Conservation (phyloP, 2,888 invertebrate genomes). For the Drosophila barbarae region DNA sequence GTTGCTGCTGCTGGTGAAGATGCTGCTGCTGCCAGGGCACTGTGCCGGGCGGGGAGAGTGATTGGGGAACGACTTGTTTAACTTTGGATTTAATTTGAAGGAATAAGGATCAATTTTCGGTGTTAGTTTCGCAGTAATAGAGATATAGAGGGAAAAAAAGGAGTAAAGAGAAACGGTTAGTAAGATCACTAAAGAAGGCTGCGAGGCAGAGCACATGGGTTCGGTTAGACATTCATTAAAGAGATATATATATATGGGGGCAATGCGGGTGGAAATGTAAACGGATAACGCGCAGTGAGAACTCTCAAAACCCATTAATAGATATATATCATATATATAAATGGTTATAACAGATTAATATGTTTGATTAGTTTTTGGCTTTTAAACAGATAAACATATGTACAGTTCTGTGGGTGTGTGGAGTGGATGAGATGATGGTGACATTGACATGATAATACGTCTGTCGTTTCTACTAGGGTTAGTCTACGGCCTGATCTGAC, state of each 20-base stretch:
- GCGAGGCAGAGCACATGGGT: constrained; percentile 25
- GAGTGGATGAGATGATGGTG: constrained; percentile 23
- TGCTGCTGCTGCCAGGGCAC: constrained; percentile 83
- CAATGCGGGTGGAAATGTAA: constrained; percentile 24
- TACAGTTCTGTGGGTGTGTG: constrained; percentile 43
- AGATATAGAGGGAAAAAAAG: constrained; percentile 13
- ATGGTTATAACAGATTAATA: constrained; percentile 32
- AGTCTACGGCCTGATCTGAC: constrained; percentile 24
- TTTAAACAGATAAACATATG: constrained; percentile 43
- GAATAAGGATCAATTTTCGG: not conserved
- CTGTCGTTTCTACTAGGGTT: constrained; percentile 18
- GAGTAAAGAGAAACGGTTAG: constrained; percentile 33
- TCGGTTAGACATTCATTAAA: constrained; percentile 28
- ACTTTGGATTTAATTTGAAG: constrained; percentile 76
- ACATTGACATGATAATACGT: constrained; percentile 1
- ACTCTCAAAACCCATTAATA: constrained; percentile 37
- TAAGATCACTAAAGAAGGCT: constrained; percentile 13
- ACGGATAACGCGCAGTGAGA: constrained; percentile 31
- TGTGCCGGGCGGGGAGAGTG: constrained; percentile 83
- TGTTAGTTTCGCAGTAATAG: constrained; percentile 7
- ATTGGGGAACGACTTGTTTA: constrained; percentile 84
- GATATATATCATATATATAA: constrained; percentile 22
- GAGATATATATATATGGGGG: constrained; percentile 5
- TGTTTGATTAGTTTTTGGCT: constrained; percentile 22
- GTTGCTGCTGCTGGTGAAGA: constrained; percentile 79